Base-by-base conservation (phyloP, 2,888 invertebrate species). In the Ophion slaviceki region DNA sequence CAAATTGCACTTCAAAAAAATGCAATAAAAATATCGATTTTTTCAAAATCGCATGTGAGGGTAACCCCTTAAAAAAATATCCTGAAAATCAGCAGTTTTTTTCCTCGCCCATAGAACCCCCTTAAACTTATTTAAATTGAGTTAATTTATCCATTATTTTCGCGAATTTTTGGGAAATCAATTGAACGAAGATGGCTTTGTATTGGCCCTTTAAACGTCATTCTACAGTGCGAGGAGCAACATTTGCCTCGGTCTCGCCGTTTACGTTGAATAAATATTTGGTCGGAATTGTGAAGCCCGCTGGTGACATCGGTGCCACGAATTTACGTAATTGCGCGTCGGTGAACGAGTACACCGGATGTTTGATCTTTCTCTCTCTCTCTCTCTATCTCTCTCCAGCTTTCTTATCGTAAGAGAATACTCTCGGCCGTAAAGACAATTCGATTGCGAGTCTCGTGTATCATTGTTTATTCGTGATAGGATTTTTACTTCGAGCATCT, bases 321-420 rank as follows among this genome's bases (percentile, higher is more conserved):
- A 76, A 61, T 40, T 57, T 17, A 11, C 40, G 17, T 47, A 66
- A 47, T 53, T 28, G 45, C 17, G 47, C n/a, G 68, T 47, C 32
- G 61, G 53, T 82, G 66, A 82, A 28, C 36, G 45, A 67, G 47
- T 64, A 79, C 75, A 74, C 83, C 82, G 84, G 87, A 85, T 87
- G 88, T 86, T 84, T 84, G 57, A 40, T 64, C 62, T 45, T 24
- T 32, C 40, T 20, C 6, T 53, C 17, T 5, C 32, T 45, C 70
- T 20, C 14, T 32, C 14, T 47, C 53, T 17, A n/a, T 67, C 64
- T 53, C 53, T 72, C 68, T 82, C 53, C 53, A 0, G 71, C 32
- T 61, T 45, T 80, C 77, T 87, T 84, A 87, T 87, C 87, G 80
- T 72, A 74, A 79, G 84, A 76, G 84, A 86, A 81, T 77, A 85